Base-by-base conservation (phyloP, 1,140 invertebrate genomes). In the Pseudomyrmex concolor region DNA sequence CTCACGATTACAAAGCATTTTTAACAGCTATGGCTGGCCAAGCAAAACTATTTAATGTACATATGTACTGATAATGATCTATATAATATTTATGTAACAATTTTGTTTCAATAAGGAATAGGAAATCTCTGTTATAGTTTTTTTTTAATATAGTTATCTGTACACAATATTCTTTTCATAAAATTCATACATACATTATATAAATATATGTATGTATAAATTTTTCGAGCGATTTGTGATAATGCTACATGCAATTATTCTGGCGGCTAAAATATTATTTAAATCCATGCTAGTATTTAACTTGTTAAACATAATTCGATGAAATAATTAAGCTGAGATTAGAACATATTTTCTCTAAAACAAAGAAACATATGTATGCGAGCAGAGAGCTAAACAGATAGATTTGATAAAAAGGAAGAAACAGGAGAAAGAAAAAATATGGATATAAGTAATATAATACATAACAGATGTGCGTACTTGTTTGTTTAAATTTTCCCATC, bases 401-500 rank as follows among this genome's bases (percentile, higher is more conserved):
- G 34, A 7, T 34, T 34, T 34, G 34, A 34, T 5, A 34, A 34
- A 34, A 0, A 34, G 25, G 25, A 25, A 25, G 25, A 25, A 0
- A 25, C 3, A 25, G 2, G 2, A 25, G 2, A 25, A 25, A 25
- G 25, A 3, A 25, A 25, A 2, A 0, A 34, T 34, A 34, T 0
- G 34, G 34, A 34, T 1, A 34, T 7, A 1, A 34, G 5, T 0
- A 7, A 34, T 34, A 34, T 34, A 34, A 34, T 34, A 34, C 45
- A 82, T 12, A 17, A 19, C n/a, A 73, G 10, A n/a, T 3, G 19
- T 45, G 63, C 82, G 81, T 91, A 96, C 96, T 95, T 97, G 95
- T 85, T 96, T 95, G 76, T 95, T 96, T 51, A 97, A 94, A 66
- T 94, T 94, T 34, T 95, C 95, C 96, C 97, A 97, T 82, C 97